Evolutionary conservation across 2,797 vertebrate genomes (phyloP).

Genomic region (Alectoris magna): DNA sequence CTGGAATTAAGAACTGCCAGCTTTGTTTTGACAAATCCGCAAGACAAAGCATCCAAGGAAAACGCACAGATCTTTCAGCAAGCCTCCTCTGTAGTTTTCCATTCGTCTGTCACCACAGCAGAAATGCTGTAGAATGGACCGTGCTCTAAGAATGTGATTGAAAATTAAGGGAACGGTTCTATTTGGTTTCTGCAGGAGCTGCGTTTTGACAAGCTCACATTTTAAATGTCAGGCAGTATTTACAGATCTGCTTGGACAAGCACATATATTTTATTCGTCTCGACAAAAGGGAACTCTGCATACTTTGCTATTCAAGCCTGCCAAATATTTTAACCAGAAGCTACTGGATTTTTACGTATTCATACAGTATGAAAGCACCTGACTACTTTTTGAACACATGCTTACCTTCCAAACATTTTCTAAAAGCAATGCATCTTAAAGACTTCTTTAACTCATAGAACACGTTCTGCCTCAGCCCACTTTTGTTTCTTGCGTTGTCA

Average conservation of each 20-base stretch:
- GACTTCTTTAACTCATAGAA: background rate
- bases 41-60: background rate
- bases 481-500: background rate
- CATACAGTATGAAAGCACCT: background rate
- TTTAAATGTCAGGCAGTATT: background rate
- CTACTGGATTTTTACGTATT: background rate
- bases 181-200: background rate
- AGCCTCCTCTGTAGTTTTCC: background rate
- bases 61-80: background rate
- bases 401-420: background rate
- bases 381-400: background rate
- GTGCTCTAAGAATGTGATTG: background rate
- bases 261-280: background rate
- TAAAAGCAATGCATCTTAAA: background rate
- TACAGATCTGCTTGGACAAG: conserved; percentile 18
- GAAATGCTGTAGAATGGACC: background rate
- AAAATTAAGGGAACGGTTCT: background rate
- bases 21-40: background rate
- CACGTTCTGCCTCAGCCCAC: background rate
- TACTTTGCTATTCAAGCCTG: background rate
- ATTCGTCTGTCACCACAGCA: background rate
- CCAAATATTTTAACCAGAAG: background rate
- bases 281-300: background rate
- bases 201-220: background rate
- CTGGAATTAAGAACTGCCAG: background rate